phyloP scores from a whole-genome alignment of 2,888 invertebrate species.

The Drosophila peninsularis region DNA sequence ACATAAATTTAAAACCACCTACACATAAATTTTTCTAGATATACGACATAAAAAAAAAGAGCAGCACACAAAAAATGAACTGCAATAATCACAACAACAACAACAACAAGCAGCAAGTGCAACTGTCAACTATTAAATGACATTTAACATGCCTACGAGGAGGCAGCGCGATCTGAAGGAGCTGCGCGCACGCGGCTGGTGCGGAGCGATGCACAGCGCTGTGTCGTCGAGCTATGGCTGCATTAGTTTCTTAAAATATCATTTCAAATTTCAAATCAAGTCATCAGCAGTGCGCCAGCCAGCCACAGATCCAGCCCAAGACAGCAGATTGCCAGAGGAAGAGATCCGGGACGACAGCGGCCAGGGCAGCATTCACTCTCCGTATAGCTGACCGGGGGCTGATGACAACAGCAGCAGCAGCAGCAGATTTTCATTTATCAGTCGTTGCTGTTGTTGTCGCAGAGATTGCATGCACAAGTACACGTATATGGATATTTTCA shows the following conservation, averaged over 20 bases:
- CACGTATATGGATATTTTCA: constrained; percentile 59
- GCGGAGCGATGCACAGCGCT: constrained; percentile 8
- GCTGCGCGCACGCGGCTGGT: constrained; percentile 1
- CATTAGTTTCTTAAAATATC: constrained; percentile 77
- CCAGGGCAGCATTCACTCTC: constrained; percentile 17
- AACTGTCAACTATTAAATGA: constrained; percentile 84
- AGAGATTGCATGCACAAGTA: constrained; percentile 43
- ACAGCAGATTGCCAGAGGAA: constrained; percentile 26
- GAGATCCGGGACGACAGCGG: constrained; percentile 3
- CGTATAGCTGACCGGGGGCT: constrained; percentile 23
- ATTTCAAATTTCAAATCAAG: constrained; percentile 77
- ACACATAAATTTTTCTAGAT: constrained; percentile 73
- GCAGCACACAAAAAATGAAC: constrained; percentile 56
- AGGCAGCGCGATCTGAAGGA: constrained; percentile 16
- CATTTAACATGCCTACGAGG: constrained; percentile 82
- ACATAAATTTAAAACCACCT: constrained; percentile 78
- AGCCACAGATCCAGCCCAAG: constrained; percentile 47
- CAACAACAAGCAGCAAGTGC: constrained; percentile 60
- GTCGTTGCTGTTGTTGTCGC: constrained; percentile 23
- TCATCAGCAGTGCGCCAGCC: constrained; percentile 57
- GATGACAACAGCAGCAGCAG: constrained; percentile 22
- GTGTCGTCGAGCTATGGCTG: constrained; percentile 57
- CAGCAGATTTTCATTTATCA: constrained; percentile 50
- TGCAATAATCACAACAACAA: constrained; percentile 68
- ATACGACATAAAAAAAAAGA: constrained; percentile 33